Conservation (phyloP, 2,113 vertebrate species). For the Emberiza fucata region DNA sequence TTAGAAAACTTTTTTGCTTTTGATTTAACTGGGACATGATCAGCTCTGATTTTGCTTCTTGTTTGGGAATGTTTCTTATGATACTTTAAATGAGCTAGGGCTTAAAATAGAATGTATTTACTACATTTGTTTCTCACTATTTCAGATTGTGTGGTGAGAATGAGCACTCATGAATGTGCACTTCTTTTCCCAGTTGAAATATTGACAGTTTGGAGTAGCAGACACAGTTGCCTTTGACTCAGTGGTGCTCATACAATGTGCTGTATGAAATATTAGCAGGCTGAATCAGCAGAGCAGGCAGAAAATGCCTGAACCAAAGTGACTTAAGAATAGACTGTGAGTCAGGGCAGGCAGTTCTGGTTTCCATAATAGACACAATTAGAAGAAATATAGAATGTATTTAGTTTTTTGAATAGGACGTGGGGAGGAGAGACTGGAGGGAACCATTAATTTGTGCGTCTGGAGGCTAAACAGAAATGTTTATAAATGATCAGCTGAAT, state of each 20-base stretch:
- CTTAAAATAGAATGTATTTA: background rate
- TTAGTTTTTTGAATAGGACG: slow-evolving; percentile 6
- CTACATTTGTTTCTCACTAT: background rate
- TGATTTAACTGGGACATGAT: background rate
- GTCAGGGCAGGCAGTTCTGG: slow-evolving; percentile 10
- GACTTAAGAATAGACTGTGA: slow-evolving; percentile 42
- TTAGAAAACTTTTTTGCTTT: background rate
- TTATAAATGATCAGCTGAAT: slow-evolving; percentile 57
- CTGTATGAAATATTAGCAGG: slow-evolving; percentile 15
- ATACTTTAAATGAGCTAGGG: background rate
- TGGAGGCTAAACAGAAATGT: slow-evolving; percentile 50
- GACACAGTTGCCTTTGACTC: background rate
- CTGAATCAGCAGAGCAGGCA: slow-evolving; percentile 26
- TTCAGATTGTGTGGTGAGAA: background rate
- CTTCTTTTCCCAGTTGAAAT: background rate
- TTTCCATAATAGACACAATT: slow-evolving; percentile 50
- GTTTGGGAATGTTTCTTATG: background rate
- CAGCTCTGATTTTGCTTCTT: background rate
- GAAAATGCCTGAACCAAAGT: slow-evolving; percentile 23
- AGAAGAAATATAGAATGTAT: slow-evolving; percentile 13
- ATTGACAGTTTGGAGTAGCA: background rate
- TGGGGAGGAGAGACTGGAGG: background rate
- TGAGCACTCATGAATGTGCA: background rate
- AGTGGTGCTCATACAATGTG: background rate
- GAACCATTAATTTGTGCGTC: slow-evolving; percentile 1